A percentile compares a stretch with the other conserved stretches of the same genome.
These are phyloP conservation scores for Leptinotarsa tumamoca DNA, from an alignment of 2,888 invertebrate genomes.

Conservation along the genomic window DNA sequence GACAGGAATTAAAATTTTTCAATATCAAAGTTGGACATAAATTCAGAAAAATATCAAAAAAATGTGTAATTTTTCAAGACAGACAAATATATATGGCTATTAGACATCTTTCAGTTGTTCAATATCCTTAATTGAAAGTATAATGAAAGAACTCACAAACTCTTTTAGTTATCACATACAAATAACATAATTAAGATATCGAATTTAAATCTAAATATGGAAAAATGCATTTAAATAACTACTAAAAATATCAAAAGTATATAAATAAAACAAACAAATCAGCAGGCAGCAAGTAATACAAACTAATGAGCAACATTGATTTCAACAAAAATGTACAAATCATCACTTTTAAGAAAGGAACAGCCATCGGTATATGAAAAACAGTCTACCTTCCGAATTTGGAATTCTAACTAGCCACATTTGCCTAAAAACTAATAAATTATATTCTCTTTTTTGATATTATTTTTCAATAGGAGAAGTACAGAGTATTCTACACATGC, in stretches of 20 bases:
- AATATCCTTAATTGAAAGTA: slow-evolving; percentile 15
- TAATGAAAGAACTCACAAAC: slow-evolving; percentile 34
- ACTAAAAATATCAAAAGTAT: slow-evolving; percentile 33
- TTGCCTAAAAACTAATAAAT: slow-evolving; percentile 31
- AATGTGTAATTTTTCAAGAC: background rate
- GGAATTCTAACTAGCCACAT: slow-evolving; percentile 32
- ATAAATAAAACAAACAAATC: slow-evolving; percentile 34
- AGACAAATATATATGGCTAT: background rate
- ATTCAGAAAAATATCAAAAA: background rate
- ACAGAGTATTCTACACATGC: slow-evolving; percentile 39
- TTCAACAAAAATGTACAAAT: slow-evolving; percentile 42
- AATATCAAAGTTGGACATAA: background rate
- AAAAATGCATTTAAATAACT: slow-evolving; percentile 32
- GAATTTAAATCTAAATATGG: slow-evolving; percentile 31
- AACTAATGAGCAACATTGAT: slow-evolving; percentile 40
- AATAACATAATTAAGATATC: slow-evolving; percentile 37
- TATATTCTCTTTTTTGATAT: slow-evolving; percentile 27
- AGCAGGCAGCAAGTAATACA: slow-evolving; percentile 29
- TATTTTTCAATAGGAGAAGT: slow-evolving; percentile 32
- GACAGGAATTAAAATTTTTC: background rate
- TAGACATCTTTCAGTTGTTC: slow-evolving; percentile 13
- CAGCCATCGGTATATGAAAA: slow-evolving; percentile 39
- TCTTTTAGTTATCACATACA: slow-evolving; percentile 42
- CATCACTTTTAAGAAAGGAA: slow-evolving; percentile 38
- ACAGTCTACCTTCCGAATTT: slow-evolving; percentile 36